Base-by-base conservation (phyloP, 2,888 invertebrate genomes). In the Phania funesta region DNA sequence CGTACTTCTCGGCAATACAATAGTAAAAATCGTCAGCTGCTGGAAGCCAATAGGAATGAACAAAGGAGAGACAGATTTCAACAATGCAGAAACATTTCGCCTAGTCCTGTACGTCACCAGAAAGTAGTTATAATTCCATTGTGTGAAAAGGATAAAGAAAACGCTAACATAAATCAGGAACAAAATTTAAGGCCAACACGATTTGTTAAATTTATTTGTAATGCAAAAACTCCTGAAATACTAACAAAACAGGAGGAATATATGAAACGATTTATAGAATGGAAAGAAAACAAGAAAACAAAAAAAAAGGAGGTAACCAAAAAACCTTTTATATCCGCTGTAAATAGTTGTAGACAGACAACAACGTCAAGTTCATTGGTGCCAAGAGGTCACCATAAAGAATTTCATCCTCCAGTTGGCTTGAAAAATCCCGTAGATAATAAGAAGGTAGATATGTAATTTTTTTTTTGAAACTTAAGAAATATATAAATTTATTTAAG, bases 41-140 rank as follows among this genome's bases (percentile, higher is more conserved):
- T 84, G 11, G 83, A 81, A 54, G 84, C 83, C 6, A 83, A 77
- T 46, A 86, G 88, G n/a, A 68, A 68, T 58, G 85, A 87, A 38
- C 76, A 85, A 4, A 85, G 88, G 13, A 85, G 80, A 0, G 83
- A 87, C 8, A 54, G 67, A 24, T 89, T 85, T 77, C 80, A 86
- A 68, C 73, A 52, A 9, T 84, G 85, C 6, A 85, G 89, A 32
- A 68, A 84, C 9, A 85, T 87, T n/a, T 78, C 76, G 13, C 44
- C 77, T 0, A 88, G 85, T 58, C 87, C 87, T 9, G 80, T 84
- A 2, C 83, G 64, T 1, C 52, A 3, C 0, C 7, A 26, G 16
- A 80, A 80, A 8, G 9, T 41, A 13, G 7, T 56, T 11, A 20
- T 13, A n/a, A 18, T 58, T n/a, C 32, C 54, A 2, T 7, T 50